Evolutionary conservation across 2,113 vertebrate genomes (phyloP).

Genomic region (Arenaria interpres): DNA sequence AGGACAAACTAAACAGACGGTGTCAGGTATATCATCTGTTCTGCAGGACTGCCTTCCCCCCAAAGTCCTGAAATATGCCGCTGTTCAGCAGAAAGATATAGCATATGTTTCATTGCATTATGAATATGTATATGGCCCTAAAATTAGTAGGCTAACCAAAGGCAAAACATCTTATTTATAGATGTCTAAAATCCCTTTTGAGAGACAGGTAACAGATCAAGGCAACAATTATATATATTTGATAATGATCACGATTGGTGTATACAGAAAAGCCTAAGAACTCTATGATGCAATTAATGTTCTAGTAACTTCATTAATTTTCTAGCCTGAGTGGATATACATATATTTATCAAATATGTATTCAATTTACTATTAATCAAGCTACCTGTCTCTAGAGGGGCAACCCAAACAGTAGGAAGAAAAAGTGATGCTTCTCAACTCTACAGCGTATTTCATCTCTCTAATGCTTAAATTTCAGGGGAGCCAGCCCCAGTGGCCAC

Average conservation of each 20-base stretch:
- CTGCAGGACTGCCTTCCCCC: neutral
- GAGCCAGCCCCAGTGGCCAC: neutral
- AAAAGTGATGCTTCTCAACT: neutral
- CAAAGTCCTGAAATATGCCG: neutral
- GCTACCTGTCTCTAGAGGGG: neutral
- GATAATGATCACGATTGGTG: accelerated
- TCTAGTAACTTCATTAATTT: neutral
- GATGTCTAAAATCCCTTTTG: neutral
- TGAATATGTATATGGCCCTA: neutral
- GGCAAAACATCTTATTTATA: neutral
- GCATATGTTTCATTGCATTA: neutral
- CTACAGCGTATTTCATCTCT: neutral
- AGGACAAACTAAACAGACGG: neutral
- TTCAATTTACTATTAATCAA: neutral
- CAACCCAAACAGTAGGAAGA: neutral
- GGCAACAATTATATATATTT: neutral
- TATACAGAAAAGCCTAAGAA: neutral
- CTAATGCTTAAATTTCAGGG: neutral
- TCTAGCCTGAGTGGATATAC: neutral
- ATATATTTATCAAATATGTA: neutral
- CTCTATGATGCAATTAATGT: neutral
- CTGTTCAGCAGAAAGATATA: neutral
- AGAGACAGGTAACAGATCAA: neutral
- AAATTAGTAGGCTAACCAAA: neutral
- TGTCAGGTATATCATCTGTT: neutral